These are phyloP conservation scores for Syrista parreyssii DNA, from an alignment of 2,888 invertebrate species.

Conservation along the genomic window DNA sequence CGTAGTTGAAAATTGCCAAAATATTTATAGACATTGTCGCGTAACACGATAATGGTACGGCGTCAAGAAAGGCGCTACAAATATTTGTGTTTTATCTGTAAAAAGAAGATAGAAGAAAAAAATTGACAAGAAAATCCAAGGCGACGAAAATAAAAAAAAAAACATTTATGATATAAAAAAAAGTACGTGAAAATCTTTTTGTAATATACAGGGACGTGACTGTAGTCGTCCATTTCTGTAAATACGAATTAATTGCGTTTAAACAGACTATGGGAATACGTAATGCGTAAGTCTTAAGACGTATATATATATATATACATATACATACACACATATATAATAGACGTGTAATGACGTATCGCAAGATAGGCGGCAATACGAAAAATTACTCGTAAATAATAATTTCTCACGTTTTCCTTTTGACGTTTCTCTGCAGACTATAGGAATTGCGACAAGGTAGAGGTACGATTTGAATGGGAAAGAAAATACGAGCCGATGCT, in stretches of 20 bases:
- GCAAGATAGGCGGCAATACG: background rate
- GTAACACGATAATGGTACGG: background rate
- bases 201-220: background rate
- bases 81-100: background rate
- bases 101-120: background rate
- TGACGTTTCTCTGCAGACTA: slow-evolving; percentile 42
- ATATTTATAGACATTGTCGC: background rate
- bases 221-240: background rate
- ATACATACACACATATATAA: too few species aligned
- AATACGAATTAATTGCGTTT: background rate
- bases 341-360: background rate
- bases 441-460: slow-evolving; percentile 45
- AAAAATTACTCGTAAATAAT: background rate
- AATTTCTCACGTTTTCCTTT: slow-evolving; percentile 4
- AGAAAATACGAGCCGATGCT: background rate
- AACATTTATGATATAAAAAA: background rate
- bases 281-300: background rate
- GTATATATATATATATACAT: background rate
- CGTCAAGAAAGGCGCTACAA: background rate
- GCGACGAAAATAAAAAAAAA: background rate
- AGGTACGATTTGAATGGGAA: slow-evolving; percentile 5
- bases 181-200: background rate
- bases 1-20: background rate
- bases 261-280: background rate
- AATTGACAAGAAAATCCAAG: background rate